A percentile compares a stretch with the other conserved stretches of the same genome.
Conservation (phyloP, 2,888 invertebrate species). For the Argyresthia albistria region DNA sequence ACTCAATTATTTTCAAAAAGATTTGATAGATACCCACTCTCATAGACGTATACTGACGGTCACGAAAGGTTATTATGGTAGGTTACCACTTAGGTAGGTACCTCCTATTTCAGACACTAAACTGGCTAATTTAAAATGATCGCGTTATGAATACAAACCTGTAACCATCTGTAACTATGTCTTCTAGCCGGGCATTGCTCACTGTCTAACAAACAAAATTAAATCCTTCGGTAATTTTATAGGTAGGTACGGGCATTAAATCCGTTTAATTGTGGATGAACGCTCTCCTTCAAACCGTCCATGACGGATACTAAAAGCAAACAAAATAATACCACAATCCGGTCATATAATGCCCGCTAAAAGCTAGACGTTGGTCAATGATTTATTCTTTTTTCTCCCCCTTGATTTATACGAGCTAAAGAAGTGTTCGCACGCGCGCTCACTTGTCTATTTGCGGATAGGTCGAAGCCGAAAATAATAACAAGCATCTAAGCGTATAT, state of each 20-base stretch:
- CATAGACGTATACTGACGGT: too few species aligned
- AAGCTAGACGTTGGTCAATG: slow-evolving; percentile 28
- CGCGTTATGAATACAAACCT: background rate
- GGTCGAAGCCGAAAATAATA: slow-evolving; percentile 32
- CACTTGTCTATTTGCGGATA: slow-evolving; percentile 43
- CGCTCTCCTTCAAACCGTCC: slow-evolving; percentile 6
- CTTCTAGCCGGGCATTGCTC: background rate
- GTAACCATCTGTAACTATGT: background rate
- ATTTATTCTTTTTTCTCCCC: slow-evolving; percentile 36
- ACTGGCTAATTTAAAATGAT: background rate
- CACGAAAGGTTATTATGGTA: too few species aligned
- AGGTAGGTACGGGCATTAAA: background rate
- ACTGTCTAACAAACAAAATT: too few species aligned
- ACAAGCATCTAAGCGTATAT: slow-evolving; percentile 47
- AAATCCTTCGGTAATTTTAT: background rate
- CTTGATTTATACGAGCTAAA: slow-evolving; percentile 40
- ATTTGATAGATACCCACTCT: too few species aligned
- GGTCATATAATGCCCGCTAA: slow-evolving; percentile 28
- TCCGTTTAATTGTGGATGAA: background rate
- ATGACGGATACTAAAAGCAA: slow-evolving; percentile 18
- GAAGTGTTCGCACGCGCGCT: slow-evolving; percentile 34
- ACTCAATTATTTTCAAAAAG: too few species aligned
- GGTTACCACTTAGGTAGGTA: too few species aligned
- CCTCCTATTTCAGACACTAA: background rate
- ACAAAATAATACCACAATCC: slow-evolving; percentile 23